phyloP scores from a whole-genome alignment of 2,888 invertebrate genomes.

The Sepioteuthis lessoniana region DNA sequence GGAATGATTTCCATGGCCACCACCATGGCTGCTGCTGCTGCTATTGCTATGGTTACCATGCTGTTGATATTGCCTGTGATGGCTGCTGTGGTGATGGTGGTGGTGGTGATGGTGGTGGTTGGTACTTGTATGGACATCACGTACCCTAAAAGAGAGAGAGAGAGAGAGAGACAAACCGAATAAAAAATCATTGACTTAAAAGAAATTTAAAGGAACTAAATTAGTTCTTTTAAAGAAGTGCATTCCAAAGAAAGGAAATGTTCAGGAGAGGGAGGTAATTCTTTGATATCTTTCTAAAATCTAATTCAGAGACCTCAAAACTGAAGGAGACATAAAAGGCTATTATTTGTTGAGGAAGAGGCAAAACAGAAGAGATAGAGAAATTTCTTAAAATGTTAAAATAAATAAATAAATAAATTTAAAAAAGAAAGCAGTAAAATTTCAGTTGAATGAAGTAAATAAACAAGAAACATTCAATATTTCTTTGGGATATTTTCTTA shows the following conservation, averaged over 20 bases:
- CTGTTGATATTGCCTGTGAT: background rate
- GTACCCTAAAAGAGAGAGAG: background rate
- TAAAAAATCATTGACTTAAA: background rate
- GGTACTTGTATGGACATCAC: slow-evolving; percentile 46
- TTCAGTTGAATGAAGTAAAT: no score
- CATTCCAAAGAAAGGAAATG: no score
- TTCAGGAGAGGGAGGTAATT: no score
- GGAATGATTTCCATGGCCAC: background rate
- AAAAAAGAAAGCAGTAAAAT: no score
- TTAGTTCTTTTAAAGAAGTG: background rate
- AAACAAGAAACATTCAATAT: no score
- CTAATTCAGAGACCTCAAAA: background rate
- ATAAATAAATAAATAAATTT: no score
- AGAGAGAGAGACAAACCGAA: background rate
- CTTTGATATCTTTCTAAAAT: no score
- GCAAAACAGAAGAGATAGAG: no score
- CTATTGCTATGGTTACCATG: slow-evolving; percentile 47
- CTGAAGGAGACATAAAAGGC: no score
- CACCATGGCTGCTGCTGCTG: slow-evolving; percentile 50
- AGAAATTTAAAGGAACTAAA: background rate
- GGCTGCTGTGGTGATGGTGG: background rate
- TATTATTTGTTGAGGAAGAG: no score
- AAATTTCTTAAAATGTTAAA: no score
- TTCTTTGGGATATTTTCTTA: no score
- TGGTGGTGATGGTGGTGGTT: slow-evolving; percentile 35